Conservation (phyloP, 1,140 invertebrate genomes). For the Eumeta japonica region DNA sequence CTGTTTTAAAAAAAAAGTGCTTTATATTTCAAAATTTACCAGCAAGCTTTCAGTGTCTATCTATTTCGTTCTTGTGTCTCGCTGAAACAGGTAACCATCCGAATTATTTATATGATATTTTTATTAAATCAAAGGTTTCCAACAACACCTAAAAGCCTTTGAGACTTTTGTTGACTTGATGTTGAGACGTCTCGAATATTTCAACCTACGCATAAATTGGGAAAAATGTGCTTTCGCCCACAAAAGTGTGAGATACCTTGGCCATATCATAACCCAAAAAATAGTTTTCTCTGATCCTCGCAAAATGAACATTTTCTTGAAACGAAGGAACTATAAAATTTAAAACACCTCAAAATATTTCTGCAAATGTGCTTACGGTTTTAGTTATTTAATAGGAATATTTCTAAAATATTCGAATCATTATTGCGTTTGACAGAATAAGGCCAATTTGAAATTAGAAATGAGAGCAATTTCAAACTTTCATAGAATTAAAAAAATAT, state of each 20-base stretch:
- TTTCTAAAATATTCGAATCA: conserved; percentile 25
- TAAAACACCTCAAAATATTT: conserved; percentile 12
- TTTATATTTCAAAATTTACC: conserved; percentile 3
- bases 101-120: conserved; percentile 3
- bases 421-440: conserved; percentile 27
- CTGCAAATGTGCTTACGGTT: conserved; percentile 24
- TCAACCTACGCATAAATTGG: not conserved
- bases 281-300: not conserved
- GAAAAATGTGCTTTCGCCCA: conserved; percentile 1
- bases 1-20: conserved; percentile 31
- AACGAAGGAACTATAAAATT: conserved; percentile 3
- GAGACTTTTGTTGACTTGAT: not conserved
- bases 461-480: conserved; percentile 1
- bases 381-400: conserved; percentile 28
- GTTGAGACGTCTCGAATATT: not conserved
- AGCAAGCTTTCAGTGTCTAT: conserved; percentile 2
- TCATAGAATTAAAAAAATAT: not conserved
- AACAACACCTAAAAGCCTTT: not conserved
- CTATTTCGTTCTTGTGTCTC: not conserved
- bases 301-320: conserved; percentile 1
- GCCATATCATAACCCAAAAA: not conserved
- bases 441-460: conserved; percentile 16
- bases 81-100: not conserved
- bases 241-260: conserved; percentile 1
- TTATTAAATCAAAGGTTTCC: not conserved